Percentiles rank a stretch among this genome's conserved stretches.
Evolutionary conservation across 2,113 vertebrate genomes (phyloP).

Genomic region (Psilopsiagon aurifrons): DNA sequence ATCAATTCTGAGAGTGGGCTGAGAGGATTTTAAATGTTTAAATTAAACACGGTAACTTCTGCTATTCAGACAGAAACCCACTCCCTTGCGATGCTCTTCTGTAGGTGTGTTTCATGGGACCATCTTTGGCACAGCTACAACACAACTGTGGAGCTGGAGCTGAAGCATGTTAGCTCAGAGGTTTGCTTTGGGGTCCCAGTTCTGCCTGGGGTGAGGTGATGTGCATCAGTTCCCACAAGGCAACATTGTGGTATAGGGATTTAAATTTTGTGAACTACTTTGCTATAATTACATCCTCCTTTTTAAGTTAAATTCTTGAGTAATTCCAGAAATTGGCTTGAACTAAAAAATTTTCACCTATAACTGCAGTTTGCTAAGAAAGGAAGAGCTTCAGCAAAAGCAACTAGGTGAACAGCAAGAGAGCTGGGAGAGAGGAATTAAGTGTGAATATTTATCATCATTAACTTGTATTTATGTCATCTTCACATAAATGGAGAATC

Average conservation of each 20-base stretch:
- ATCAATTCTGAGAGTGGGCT: neutral
- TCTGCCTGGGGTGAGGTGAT: neutral
- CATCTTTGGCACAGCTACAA: neutral
- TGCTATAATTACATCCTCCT: neutral
- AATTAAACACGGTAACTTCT: neutral
- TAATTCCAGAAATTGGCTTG: constrained; percentile 11
- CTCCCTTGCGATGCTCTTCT: neutral
- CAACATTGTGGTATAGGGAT: neutral
- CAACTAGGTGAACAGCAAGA: neutral
- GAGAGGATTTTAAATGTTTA: neutral
- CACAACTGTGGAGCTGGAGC: neutral
- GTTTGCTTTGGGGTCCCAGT: neutral
- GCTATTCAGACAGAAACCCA: neutral
- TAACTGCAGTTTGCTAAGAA: neutral
- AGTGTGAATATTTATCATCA: neutral
- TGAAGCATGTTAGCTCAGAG: rapidly evolving
- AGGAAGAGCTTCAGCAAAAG: neutral
- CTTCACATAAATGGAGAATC: neutral
- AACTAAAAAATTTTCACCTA: neutral
- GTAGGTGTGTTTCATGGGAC: neutral
- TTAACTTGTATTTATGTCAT: neutral
- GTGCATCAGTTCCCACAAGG: neutral
- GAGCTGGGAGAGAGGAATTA: neutral
- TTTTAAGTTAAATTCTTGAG: constrained; percentile 9
- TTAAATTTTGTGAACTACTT: neutral